Conservation (phyloP, 1,140 invertebrate genomes). For the Ganaspis sp. region DNA sequence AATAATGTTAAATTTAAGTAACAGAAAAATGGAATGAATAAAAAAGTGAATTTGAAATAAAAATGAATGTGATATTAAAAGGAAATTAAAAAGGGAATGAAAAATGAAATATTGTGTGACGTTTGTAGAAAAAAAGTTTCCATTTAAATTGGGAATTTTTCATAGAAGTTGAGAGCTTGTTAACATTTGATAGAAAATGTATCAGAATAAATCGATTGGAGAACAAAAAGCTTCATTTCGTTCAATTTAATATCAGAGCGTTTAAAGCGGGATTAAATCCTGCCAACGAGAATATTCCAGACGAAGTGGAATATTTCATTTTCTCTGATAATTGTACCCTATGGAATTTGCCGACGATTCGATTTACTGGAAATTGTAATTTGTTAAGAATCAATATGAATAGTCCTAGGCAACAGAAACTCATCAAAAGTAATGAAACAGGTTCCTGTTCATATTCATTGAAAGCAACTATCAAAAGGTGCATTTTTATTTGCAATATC, state of each 20-base stretch:
- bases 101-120: neutral
- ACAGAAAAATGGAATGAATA: no score
- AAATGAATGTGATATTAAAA: neutral
- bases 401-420: neutral
- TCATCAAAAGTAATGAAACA: slow-evolving; percentile 15
- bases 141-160: slow-evolving; percentile 12
- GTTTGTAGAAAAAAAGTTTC: neutral
- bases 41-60: neutral
- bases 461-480: slow-evolving; percentile 16
- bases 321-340: slow-evolving; percentile 7
- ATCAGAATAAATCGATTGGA: neutral
- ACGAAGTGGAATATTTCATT: slow-evolving; percentile 20
- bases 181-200: slow-evolving; percentile 27
- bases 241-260: slow-evolving; percentile 38
- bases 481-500: slow-evolving; percentile 16
- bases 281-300: slow-evolving; percentile 23
- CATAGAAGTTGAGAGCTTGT: slow-evolving; percentile 12
- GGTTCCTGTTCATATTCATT: neutral
- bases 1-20: no score
- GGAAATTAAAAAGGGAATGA: neutral
- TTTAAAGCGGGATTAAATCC: slow-evolving; percentile 34
- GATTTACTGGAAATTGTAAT: slow-evolving; percentile 6
- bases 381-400: slow-evolving; percentile 29
- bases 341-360: neutral
- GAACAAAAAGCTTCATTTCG: slow-evolving; percentile 31